phyloP scores from a whole-genome alignment of 2,888 invertebrate species.

The Phragmatobia fuliginosa region DNA sequence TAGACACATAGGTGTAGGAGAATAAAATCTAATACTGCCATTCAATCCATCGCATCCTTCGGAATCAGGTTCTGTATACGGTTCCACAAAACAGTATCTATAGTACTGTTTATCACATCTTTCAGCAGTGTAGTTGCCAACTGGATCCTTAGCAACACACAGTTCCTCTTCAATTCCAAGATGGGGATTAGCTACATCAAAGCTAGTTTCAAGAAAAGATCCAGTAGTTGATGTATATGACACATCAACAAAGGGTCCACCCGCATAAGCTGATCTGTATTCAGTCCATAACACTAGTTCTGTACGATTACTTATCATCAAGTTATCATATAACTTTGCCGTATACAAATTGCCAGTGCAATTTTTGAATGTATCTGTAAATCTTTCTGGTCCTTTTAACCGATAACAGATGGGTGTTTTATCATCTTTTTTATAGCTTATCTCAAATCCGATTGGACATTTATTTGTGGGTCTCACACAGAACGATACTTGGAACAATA shows the following conservation, averaged over 20 bases:
- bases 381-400: constrained; percentile 74
- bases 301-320: constrained; percentile 59
- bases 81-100: constrained; percentile 75
- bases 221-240: constrained; percentile 69
- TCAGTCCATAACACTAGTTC: constrained; percentile 76
- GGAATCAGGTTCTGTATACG: constrained; percentile 60
- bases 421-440: constrained; percentile 56
- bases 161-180: constrained; percentile 64
- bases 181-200: constrained; percentile 58
- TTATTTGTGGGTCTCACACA: constrained; percentile 48
- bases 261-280: constrained; percentile 74
- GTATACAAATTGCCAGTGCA: constrained; percentile 76
- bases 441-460: constrained; percentile 76
- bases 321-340: constrained; percentile 60
- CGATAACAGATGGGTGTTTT: constrained; percentile 68
- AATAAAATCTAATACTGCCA: constrained; percentile 64
- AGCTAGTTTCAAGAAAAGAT: constrained; percentile 56
- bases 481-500: constrained; percentile 51
- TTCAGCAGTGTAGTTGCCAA: constrained; percentile 65
- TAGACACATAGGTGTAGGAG: constrained; percentile 74
- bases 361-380: constrained; percentile 69
- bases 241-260: constrained; percentile 78
- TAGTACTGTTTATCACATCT: constrained; percentile 71
- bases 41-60: constrained; percentile 63
- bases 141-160: constrained; percentile 71